phyloP scores from a whole-genome alignment of 2,797 vertebrate genomes.

The Pygocentrus nattereri region DNA sequence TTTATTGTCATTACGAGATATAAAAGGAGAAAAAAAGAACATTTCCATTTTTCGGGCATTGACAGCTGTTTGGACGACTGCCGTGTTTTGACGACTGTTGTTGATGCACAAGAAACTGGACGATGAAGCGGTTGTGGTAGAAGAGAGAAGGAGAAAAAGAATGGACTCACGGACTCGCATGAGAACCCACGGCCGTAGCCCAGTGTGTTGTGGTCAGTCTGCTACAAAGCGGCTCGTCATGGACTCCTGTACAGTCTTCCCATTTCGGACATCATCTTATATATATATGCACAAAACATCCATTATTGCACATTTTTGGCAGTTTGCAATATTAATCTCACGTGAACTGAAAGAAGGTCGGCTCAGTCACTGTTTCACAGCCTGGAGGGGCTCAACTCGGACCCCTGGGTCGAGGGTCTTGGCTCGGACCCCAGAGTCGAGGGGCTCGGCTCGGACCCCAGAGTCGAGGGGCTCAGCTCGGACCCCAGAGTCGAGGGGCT shows the following conservation, averaged over 20 bases:
- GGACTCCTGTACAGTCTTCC: constrained; percentile 18
- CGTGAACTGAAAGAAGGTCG: neutral
- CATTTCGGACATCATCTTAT: constrained; percentile 1
- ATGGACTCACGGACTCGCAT: constrained; percentile 24
- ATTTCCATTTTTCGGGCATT: constrained; percentile 67
- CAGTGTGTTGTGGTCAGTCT: neutral
- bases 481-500: too few species aligned
- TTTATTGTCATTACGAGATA: constrained; percentile 75
- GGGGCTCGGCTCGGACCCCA: too few species aligned
- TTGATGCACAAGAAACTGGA: constrained; percentile 50
- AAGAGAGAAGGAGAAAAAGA: neutral
- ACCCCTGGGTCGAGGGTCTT: too few species aligned
- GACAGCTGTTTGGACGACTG: constrained; percentile 57
- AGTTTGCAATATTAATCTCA: constrained; percentile 2
- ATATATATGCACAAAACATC: constrained; percentile 39
- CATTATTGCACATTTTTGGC: constrained; percentile 38
- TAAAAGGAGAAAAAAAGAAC: constrained; percentile 55
- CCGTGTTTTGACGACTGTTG: constrained; percentile 59
- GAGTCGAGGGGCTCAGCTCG: too few species aligned
- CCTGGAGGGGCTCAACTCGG: neutral
- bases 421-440: too few species aligned
- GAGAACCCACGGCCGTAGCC: neutral
- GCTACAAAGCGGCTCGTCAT: neutral
- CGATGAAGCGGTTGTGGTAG: constrained; percentile 46
- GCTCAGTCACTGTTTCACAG: too few species aligned